Base-by-base conservation (phyloP, 2,888 invertebrate species). In the Cryptus viduatorius region DNA sequence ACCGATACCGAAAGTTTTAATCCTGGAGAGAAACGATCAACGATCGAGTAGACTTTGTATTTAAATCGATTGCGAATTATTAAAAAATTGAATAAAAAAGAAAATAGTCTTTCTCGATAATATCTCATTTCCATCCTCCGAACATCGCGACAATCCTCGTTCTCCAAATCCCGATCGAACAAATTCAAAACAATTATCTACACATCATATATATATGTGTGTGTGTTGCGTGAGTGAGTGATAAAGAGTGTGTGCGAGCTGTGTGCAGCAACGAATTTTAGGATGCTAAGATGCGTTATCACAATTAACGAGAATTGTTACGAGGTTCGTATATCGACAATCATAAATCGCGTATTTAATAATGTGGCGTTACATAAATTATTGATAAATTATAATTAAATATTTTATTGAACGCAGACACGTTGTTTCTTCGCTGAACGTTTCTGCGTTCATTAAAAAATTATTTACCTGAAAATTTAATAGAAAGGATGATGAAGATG, bases 381-480 rank as follows among this genome's bases (percentile, higher is more conserved):
- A 73, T 31, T 44, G 59, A 73, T 73, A 61, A 73, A 73, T 73
- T 73, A 73, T 44, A 59, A 73, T 48, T 61, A 73, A 73, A 73
- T 44, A 1, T 61, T 73, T 37, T 1, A 12, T 61, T 73, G 59
- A 59, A 61, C 73, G 44, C 73, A 73, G 73, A 73, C 1, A 73
- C 59, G n/a, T 73, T 24, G 19, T 56, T 12, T 7, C 16, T 10
- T 29, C n/a, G 48, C 19, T n/a, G 5, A 19, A 59, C 72, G 79
- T 79, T 69, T 72, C 61, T 85, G 85, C 85, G 59, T 85, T 61
- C 82, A 85, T 53, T 3, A 84, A 83, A 79, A 65, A 75, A 48
- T 10, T 12, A 48, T 59, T 64, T 65, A 72, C 56, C 77, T 77
- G 59, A 77, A 82, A 72, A 29, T 67, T 44, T 67, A 72, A 72